These are phyloP conservation scores for Esox niger DNA, from an alignment of 2,113 vertebrate species.

Conservation along the genomic window DNA sequence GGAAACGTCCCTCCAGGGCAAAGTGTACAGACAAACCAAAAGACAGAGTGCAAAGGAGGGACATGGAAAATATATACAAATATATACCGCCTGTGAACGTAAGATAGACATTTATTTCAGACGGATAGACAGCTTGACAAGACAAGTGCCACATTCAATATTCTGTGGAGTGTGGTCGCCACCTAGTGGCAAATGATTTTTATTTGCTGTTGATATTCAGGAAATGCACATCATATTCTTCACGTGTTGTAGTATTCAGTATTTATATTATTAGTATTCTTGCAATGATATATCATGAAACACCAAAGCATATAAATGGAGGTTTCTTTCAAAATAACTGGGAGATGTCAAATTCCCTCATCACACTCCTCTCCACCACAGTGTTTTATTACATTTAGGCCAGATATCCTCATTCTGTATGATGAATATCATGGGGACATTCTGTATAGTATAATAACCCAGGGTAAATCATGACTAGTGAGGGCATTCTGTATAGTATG, in stretches of 20 bases:
- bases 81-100: not conserved
- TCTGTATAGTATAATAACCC: too few relatives aligned
- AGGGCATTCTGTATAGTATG: too few relatives aligned
- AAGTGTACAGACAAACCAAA: conserved; percentile 12
- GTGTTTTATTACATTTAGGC: not conserved
- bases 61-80: not conserved
- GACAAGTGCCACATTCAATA: not conserved
- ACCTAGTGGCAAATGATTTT: conserved; percentile 71
- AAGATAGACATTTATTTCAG: not conserved
- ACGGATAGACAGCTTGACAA: not conserved
- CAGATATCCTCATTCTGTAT: too few relatives aligned
- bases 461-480: too few relatives aligned
- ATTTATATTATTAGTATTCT: too few relatives aligned
- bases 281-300: conserved; percentile 1
- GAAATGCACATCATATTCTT: not conserved
- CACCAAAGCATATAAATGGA: not conserved
- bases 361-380: not conserved
- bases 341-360: not conserved
- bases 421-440: too few relatives aligned
- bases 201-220: not conserved
- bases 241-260: not conserved
- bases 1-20: conserved; percentile 10
- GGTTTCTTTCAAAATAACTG: not conserved
- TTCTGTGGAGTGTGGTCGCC: conserved; percentile 70
- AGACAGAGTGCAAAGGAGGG: not conserved